Percentiles rank a stretch among this genome's conserved stretches.
These are phyloP conservation scores for Micronycteris hirsuta DNA, from an alignment of 2,113 vertebrate genomes.

Conservation along the genomic window DNA sequence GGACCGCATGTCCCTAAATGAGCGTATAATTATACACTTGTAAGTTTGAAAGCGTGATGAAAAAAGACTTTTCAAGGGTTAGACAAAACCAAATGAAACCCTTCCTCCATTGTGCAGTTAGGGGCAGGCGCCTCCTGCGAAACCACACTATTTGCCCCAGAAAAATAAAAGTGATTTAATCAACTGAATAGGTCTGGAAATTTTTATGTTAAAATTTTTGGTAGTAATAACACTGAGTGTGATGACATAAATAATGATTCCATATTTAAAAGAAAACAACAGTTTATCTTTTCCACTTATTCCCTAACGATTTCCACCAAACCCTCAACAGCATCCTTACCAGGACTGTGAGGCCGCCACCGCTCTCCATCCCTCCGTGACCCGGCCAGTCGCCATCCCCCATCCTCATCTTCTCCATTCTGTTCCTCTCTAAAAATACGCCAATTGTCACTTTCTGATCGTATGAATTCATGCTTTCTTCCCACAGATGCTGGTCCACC, in stretches of 20 bases:
- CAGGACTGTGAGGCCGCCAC: slow-evolving; percentile 95
- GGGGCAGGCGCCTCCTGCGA: slow-evolving; percentile 30
- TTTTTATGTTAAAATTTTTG: neutral
- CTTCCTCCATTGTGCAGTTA: neutral
- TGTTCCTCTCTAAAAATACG: slow-evolving; percentile 93
- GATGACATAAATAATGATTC: neutral
- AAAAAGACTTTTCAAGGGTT: neutral
- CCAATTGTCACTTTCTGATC: slow-evolving; percentile 97
- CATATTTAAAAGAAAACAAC: too few relatives aligned
- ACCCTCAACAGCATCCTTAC: slow-evolving; percentile 77
- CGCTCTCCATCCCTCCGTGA: slow-evolving; percentile 90
- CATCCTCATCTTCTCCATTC: slow-evolving; percentile 95
- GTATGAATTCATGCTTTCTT: slow-evolving; percentile 96
- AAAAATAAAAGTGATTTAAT: slow-evolving; percentile 44
- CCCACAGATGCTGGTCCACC: slow-evolving; percentile 80
- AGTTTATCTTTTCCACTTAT: neutral
- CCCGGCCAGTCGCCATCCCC: slow-evolving; percentile 90
- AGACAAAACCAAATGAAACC: slow-evolving; percentile 25
- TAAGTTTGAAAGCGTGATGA: slow-evolving; percentile 24
- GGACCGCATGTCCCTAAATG: neutral
- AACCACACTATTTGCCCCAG: neutral
- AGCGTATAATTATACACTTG: slow-evolving; percentile 7
- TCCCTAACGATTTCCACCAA: neutral
- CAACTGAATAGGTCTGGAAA: neutral
- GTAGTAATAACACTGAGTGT: neutral